phyloP scores from a whole-genome alignment of 2,113 vertebrate genomes.

The Crotalus horridus region DNA sequence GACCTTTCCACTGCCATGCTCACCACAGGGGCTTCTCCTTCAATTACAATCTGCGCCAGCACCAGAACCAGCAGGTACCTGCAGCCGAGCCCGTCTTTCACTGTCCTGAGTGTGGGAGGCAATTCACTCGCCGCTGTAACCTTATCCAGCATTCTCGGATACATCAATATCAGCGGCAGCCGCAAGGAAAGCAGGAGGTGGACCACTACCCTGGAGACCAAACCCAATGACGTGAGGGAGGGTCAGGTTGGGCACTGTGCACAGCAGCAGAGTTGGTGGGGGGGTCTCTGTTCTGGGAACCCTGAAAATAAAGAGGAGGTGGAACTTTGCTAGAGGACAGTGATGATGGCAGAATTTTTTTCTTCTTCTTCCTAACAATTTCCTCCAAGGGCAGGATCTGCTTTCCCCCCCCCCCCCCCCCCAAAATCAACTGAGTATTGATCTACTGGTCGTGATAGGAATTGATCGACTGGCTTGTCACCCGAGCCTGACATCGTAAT shows the following conservation, averaged over 20 bases:
- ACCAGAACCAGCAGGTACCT: background rate
- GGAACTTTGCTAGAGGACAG: background rate
- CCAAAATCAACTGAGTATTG: background rate
- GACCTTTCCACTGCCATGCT: background rate
- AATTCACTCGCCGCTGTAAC: constrained; percentile 7
- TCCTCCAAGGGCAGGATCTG: background rate
- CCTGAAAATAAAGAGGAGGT: background rate
- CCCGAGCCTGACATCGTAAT: no score
- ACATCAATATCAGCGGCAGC: background rate
- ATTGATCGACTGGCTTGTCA: background rate
- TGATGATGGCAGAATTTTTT: background rate
- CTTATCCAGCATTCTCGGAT: background rate
- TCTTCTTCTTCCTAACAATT: background rate
- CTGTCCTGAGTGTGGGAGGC: constrained; percentile 15
- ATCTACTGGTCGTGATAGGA: background rate
- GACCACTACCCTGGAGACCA: background rate
- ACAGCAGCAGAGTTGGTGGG: background rate
- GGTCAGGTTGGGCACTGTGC: background rate
- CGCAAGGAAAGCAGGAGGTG: background rate
- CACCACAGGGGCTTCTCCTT: background rate
- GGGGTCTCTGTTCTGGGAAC: background rate
- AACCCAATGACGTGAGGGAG: background rate
- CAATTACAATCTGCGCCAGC: constrained; percentile 17
- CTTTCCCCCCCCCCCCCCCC: no score
- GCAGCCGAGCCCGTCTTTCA: background rate